These are phyloP conservation scores for Epistrophella euchroma DNA, from an alignment of 2,888 invertebrate species.

Conservation along the genomic window DNA sequence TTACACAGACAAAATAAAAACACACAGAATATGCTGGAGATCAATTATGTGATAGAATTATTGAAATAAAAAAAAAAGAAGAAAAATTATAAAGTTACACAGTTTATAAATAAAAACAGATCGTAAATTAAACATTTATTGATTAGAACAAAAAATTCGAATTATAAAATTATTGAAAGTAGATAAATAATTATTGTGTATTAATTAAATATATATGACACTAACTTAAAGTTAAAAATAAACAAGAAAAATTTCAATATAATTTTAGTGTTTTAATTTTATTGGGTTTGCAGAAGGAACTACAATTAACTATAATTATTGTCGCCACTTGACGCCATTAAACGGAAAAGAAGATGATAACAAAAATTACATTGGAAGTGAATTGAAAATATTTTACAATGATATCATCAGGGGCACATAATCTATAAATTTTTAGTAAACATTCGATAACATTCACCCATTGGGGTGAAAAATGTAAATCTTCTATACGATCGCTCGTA, in stretches of 20 bases:
- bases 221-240: slow-evolving; percentile 56
- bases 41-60: slow-evolving; percentile 72
- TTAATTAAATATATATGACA: slow-evolving; percentile 47
- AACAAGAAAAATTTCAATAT: slow-evolving; percentile 52
- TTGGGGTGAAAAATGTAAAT: too few relatives aligned
- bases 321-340: too few relatives aligned
- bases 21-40: slow-evolving; percentile 52
- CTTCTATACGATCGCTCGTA: too few relatives aligned
- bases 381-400: too few relatives aligned
- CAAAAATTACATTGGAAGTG: too few relatives aligned
- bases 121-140: slow-evolving; percentile 29
- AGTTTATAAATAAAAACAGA: slow-evolving; percentile 33
- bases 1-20: not conserved
- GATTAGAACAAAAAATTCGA: slow-evolving; percentile 26
- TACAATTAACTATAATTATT: too few relatives aligned
- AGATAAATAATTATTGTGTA: slow-evolving; percentile 54
- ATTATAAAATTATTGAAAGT: slow-evolving; percentile 42
- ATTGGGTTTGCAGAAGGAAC: too few relatives aligned
- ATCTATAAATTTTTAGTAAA: too few relatives aligned
- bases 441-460: too few relatives aligned
- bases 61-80: slow-evolving; percentile 25
- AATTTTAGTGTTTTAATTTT: not conserved
- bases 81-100: slow-evolving; percentile 27
- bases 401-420: too few relatives aligned
- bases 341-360: too few relatives aligned